Percentiles rank a stretch among this genome's conserved stretches.
phyloP scores from a whole-genome alignment of 2,797 vertebrate species.

The Pangasius sanitwongsei region DNA sequence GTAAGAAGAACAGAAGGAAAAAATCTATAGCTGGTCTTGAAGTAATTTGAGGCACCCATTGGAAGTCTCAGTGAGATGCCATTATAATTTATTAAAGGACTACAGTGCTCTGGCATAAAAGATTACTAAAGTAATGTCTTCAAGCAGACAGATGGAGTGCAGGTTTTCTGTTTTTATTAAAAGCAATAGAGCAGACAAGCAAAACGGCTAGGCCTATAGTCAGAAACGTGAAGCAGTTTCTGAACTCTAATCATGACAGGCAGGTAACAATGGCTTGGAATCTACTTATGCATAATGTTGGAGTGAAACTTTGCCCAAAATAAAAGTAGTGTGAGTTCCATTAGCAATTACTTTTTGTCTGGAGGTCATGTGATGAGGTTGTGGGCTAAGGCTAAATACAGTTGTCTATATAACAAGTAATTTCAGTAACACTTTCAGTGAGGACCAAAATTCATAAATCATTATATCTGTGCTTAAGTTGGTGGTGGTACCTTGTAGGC shows the following conservation, averaged over 20 bases:
- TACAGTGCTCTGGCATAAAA: not conserved
- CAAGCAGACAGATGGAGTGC: not conserved
- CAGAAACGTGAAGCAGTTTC: not conserved
- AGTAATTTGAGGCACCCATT: not conserved
- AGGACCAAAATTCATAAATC: not conserved
- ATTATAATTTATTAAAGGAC: slow-evolving; percentile 13
- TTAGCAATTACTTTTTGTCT: not conserved
- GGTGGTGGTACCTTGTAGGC: not conserved
- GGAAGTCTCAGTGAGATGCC: not conserved
- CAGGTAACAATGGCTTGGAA: not conserved
- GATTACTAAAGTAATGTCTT: slow-evolving; percentile 4
- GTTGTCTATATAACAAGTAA: not conserved
- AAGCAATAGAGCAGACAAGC: not conserved
- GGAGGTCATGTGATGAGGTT: not conserved
- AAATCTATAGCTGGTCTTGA: not conserved
- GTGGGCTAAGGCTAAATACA: not conserved
- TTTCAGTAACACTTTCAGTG: not conserved
- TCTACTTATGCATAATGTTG: not conserved
- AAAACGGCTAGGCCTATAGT: not conserved
- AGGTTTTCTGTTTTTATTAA: not conserved
- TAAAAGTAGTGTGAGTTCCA: not conserved
- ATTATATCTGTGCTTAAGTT: not conserved
- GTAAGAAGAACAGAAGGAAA: not conserved
- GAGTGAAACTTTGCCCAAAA: not conserved
- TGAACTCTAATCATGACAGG: not conserved